These are phyloP conservation scores for Kryptopterus vitreolus DNA, from an alignment of 2,797 vertebrate species.

Conservation along the genomic window DNA sequence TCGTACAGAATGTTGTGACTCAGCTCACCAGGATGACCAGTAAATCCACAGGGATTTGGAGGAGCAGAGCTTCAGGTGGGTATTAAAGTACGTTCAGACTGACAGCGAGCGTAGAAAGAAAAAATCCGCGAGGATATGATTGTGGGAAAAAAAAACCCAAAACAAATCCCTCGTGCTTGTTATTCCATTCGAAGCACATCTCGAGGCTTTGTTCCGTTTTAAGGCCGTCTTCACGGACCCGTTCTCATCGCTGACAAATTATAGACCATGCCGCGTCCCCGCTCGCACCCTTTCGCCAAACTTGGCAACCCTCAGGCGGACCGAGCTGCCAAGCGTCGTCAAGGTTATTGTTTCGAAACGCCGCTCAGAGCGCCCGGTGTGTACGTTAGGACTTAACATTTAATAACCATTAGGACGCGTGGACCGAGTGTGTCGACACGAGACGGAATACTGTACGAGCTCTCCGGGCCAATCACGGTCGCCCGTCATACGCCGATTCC, in stretches of 20 bases:
- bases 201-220: slow-evolving; percentile 26
- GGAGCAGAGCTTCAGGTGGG: slow-evolving; percentile 1
- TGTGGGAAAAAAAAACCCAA: not conserved
- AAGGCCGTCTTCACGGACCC: slow-evolving; percentile 10
- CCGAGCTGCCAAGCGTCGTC: slow-evolving; percentile 28
- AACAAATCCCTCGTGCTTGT: not conserved
- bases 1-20: slow-evolving; percentile 3
- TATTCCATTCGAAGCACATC: slow-evolving; percentile 24
- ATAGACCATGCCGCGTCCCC: slow-evolving; percentile 7
- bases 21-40: slow-evolving; percentile 27
- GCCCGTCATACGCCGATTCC: not conserved
- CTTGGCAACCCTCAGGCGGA: slow-evolving; percentile 17
- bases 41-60: not conserved
- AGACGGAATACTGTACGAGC: not conserved
- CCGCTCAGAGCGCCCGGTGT: not conserved
- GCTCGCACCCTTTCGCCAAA: not conserved
- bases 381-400: not conserved
- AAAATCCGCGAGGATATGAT: slow-evolving; percentile 2
- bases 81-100: slow-evolving; percentile 27
- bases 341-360: slow-evolving; percentile 23
- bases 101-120: slow-evolving; percentile 15
- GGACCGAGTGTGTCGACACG: not conserved
- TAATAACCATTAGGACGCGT: not conserved
- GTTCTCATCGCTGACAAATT: not conserved
- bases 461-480: not conserved